Percentiles rank a stretch among this genome's conserved stretches.
phyloP scores from a whole-genome alignment of 2,113 vertebrate genomes.

The Tupaia tana region DNA sequence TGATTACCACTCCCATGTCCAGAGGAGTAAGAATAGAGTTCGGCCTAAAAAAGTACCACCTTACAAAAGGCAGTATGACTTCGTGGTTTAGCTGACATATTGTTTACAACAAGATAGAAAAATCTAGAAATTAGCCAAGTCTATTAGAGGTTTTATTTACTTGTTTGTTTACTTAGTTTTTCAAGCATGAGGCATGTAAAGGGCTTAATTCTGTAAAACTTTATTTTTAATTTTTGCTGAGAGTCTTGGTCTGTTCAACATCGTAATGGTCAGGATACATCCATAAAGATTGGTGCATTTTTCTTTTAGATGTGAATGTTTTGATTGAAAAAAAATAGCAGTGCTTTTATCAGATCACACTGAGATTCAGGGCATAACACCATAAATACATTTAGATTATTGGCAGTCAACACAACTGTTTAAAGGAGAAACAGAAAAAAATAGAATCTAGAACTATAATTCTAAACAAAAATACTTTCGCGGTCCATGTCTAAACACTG shows the following conservation, averaged over 20 bases:
- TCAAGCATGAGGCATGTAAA: not conserved
- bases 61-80: conserved; percentile 42
- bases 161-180: not conserved
- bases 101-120: not conserved
- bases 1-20: conserved; percentile 43
- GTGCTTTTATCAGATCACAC: not conserved
- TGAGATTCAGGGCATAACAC: not conserved
- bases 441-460: not conserved
- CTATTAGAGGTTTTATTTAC: no score
- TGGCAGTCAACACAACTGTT: not conserved
- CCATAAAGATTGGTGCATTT: conserved; percentile 10
- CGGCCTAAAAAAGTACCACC: conserved; percentile 14
- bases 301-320: not conserved
- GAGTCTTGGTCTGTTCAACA: not conserved
- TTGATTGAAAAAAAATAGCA: conserved; percentile 8
- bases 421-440: not conserved
- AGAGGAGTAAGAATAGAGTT: conserved; percentile 54
- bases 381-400: not conserved
- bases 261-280: not conserved
- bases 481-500: not conserved
- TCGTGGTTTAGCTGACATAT: conserved; percentile 44
- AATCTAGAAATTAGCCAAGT: conserved; percentile 30
- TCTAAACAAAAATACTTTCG: not conserved
- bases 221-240: conserved; percentile 38
- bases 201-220: conserved; percentile 43